Conservation (phyloP, 2,888 invertebrate species). For the Pilophorus perplexus region DNA sequence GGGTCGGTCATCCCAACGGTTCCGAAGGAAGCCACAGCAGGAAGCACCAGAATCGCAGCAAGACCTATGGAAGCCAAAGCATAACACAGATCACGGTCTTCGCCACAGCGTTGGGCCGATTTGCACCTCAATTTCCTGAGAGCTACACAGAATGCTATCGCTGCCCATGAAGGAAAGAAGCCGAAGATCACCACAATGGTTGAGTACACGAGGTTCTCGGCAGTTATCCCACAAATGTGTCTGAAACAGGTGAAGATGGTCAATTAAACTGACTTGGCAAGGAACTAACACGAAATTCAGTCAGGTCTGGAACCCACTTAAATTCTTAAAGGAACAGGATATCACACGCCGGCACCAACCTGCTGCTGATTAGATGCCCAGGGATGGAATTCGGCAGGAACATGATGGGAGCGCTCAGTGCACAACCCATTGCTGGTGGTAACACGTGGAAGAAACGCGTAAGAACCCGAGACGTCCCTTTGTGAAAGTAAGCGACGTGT, state of each 20-base stretch:
- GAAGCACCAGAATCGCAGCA: slow-evolving; percentile 28
- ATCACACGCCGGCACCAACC: too few species aligned
- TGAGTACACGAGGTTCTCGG: slow-evolving; percentile 7
- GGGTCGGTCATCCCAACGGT: slow-evolving; percentile 11
- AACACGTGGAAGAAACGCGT: not conserved
- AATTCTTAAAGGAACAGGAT: too few species aligned
- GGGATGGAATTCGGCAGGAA: not conserved
- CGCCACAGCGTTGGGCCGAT: not conserved
- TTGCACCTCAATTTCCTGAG: slow-evolving; percentile 1
- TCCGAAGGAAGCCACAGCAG: slow-evolving; percentile 22
- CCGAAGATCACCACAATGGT: not conserved
- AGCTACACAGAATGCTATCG: not conserved
- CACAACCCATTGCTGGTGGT: not conserved
- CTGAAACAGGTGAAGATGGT: slow-evolving; percentile 5
- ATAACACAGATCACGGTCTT: slow-evolving; percentile 2
- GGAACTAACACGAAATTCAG: too few species aligned
- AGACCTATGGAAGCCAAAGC: not conserved
- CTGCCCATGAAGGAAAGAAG: slow-evolving; percentile 15
- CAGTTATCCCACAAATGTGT: slow-evolving; percentile 15
- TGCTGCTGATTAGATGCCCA: slow-evolving; percentile 1
- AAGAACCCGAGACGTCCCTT: not conserved
- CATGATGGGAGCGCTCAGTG: not conserved
- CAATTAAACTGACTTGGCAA: too few species aligned
- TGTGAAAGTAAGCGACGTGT: not conserved
- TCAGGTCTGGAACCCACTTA: too few species aligned